These are phyloP conservation scores for Anomalospiza imberbis DNA, from an alignment of 2,797 vertebrate genomes.

Conservation along the genomic window DNA sequence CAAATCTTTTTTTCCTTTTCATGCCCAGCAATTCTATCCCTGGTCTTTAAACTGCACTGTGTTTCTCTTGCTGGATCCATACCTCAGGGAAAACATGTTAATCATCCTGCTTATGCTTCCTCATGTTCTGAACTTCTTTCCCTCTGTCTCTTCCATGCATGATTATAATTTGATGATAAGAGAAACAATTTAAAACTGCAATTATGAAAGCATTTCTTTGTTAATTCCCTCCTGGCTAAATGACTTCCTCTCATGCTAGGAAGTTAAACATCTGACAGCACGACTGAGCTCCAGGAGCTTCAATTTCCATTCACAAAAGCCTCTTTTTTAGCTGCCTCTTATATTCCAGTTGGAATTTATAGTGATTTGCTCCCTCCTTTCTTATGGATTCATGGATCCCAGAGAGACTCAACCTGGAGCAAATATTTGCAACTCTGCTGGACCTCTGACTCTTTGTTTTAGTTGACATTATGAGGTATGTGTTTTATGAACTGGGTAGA, in stretches of 20 bases:
- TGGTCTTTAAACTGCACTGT: background rate
- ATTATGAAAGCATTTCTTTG: slow-evolving; percentile 33
- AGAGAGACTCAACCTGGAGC: background rate
- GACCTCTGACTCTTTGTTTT: background rate
- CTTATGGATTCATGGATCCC: background rate
- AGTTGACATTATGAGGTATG: background rate
- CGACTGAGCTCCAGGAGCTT: background rate
- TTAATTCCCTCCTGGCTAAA: slow-evolving; percentile 35
- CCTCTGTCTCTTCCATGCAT: background rate
- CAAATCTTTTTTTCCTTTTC: background rate
- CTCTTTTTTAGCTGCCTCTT: background rate
- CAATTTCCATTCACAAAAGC: background rate
- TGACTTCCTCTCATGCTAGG: slow-evolving; percentile 33
- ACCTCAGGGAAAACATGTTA: background rate
- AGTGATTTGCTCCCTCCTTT: background rate
- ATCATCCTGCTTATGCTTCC: background rate
- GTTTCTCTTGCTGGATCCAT: background rate
- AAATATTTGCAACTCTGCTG: background rate
- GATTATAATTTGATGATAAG: slow-evolving; percentile 28
- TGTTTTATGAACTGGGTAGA: background rate
- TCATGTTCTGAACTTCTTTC: background rate
- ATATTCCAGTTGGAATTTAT: background rate
- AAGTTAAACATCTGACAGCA: slow-evolving; percentile 46
- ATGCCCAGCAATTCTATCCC: background rate
- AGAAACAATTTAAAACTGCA: slow-evolving; percentile 37